These are phyloP conservation scores for Mormoops blainvillei DNA, from an alignment of 2,113 vertebrate genomes.

Conservation along the genomic window DNA sequence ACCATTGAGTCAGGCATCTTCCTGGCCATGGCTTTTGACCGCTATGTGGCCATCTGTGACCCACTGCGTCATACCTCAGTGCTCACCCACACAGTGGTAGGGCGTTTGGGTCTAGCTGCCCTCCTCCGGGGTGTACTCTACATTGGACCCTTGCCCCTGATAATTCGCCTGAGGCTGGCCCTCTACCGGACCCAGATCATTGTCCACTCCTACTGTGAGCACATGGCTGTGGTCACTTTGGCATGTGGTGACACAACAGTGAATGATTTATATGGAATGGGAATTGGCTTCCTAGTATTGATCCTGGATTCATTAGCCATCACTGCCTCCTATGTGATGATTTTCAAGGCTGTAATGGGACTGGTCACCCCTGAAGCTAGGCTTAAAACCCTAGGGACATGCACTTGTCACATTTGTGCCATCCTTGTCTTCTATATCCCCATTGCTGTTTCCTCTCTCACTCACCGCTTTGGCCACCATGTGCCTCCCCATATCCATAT, in stretches of 20 bases:
- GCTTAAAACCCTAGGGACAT: constrained; percentile 71
- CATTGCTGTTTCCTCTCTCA: constrained; percentile 70
- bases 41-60: constrained; percentile 73
- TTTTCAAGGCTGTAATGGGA: constrained; percentile 60
- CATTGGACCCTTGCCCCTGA: constrained; percentile 64
- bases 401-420: constrained; percentile 70
- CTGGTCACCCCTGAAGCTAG: constrained; percentile 52
- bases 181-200: constrained; percentile 62
- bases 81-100: constrained; percentile 62
- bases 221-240: constrained; percentile 74
- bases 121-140: constrained; percentile 63
- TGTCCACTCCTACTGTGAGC: constrained; percentile 75
- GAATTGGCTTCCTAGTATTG: constrained; percentile 69
- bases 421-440: constrained; percentile 72
- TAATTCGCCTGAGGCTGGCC: constrained; percentile 57
- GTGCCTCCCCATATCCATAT: constrained; percentile 69
- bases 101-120: constrained; percentile 55
- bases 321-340: constrained; percentile 67
- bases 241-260: constrained; percentile 67
- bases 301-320: constrained; percentile 69
- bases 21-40: constrained; percentile 75
- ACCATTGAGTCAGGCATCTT: constrained; percentile 74
- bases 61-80: constrained; percentile 64
- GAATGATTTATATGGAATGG: constrained; percentile 72
- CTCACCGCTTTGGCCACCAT: constrained; percentile 63